Evolutionary conservation across 2,888 invertebrate species (phyloP).

Genomic region (Caenorhabditis sulstoni): DNA sequence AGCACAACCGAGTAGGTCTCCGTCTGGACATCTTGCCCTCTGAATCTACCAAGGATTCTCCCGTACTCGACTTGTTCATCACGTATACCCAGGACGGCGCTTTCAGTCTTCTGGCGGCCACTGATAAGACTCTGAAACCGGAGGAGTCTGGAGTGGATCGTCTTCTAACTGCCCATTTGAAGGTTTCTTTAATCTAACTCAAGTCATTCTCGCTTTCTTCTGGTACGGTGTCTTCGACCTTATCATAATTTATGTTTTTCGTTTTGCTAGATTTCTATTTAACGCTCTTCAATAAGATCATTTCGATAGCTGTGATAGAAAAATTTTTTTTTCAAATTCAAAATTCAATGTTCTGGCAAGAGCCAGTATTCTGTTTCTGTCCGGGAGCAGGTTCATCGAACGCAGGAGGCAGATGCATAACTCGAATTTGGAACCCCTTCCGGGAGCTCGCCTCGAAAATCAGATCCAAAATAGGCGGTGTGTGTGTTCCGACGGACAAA

Average conservation of each 20-base stretch:
- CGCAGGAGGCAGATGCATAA: slow-evolving; percentile 57
- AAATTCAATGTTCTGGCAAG: slow-evolving; percentile 52
- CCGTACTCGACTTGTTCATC: slow-evolving; percentile 52
- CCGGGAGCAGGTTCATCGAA: slow-evolving; percentile 47
- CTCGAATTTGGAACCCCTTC: slow-evolving; percentile 54
- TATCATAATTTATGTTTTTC: slow-evolving; percentile 29
- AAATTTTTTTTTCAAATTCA: slow-evolving; percentile 2
- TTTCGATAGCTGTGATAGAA: neutral
- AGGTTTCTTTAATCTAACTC: slow-evolving; percentile 15
- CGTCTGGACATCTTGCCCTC: slow-evolving; percentile 59
- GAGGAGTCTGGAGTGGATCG: slow-evolving; percentile 41
- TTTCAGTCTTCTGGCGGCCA: slow-evolving; percentile 42
- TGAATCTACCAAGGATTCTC: neutral
- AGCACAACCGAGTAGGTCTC: slow-evolving; percentile 68
- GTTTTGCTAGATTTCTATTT: slow-evolving; percentile 4
- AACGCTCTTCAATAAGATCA: neutral
- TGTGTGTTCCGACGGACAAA: slow-evolving; percentile 50
- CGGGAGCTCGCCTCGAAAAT: slow-evolving; percentile 48
- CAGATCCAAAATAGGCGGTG: slow-evolving; percentile 57
- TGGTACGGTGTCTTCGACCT: neutral
- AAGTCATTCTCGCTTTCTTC: slow-evolving; percentile 2
- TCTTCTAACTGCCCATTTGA: slow-evolving; percentile 30
- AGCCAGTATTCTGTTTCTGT: slow-evolving; percentile 2
- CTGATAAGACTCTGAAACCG: slow-evolving; percentile 32
- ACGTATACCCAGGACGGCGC: slow-evolving; percentile 55